phyloP scores from a whole-genome alignment of 2,113 vertebrate species.

The Tonatia bakeri region DNA sequence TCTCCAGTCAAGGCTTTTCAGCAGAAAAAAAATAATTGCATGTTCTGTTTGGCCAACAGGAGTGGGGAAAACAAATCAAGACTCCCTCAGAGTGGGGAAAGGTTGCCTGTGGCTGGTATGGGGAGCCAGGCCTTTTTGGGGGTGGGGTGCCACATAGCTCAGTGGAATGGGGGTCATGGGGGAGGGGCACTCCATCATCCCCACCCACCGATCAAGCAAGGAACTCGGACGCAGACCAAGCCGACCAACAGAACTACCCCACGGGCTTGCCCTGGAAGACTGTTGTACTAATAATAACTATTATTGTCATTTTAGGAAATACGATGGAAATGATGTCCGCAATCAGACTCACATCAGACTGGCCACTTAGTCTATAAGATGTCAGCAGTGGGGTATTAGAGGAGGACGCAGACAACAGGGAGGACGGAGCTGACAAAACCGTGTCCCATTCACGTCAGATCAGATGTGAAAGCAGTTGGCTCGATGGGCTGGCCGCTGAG shows the following conservation, averaged over 20 bases:
- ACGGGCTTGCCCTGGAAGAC: background rate
- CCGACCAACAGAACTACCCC: background rate
- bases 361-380: background rate
- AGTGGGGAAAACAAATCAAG: background rate
- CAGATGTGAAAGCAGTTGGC: background rate
- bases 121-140: rapidly evolving
- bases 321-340: background rate
- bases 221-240: background rate
- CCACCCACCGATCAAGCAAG: background rate
- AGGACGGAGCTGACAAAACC: background rate
- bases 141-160: background rate
- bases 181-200: background rate
- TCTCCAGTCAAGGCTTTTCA: background rate
- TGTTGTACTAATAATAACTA: background rate
- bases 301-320: background rate
- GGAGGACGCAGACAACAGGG: background rate
- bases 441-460: background rate
- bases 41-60: background rate
- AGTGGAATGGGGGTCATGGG: background rate
- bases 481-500: background rate
- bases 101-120: background rate
- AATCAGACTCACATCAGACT: background rate
- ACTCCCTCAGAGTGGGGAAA: background rate
- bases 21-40: background rate
- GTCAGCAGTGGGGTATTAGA: background rate